phyloP scores from a whole-genome alignment of 2,113 vertebrate species.

The Thunnus thynnus region DNA sequence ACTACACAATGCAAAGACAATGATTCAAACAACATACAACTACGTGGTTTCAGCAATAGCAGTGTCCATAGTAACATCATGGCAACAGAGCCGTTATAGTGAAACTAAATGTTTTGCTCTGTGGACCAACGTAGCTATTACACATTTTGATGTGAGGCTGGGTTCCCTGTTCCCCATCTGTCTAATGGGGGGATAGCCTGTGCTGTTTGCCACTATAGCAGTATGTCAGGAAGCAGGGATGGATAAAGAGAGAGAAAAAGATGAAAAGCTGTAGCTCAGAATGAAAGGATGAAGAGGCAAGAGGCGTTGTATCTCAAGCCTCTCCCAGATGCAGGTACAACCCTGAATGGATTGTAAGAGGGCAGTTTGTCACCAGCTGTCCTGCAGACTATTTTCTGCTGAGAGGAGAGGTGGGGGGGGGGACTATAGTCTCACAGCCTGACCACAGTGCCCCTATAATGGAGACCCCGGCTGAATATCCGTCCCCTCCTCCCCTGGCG shows the following conservation, averaged over 20 bases:
- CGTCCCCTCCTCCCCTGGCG: constrained; percentile 21
- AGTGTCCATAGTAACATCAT: too few species aligned
- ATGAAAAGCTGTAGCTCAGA: constrained; percentile 59
- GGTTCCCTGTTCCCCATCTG: background rate
- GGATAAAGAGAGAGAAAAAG: constrained; percentile 28
- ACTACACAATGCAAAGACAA: too few species aligned
- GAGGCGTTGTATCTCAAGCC: constrained; percentile 42
- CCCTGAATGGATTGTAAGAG: constrained; percentile 55
- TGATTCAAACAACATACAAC: too few species aligned
- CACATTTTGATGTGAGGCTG: too few species aligned
- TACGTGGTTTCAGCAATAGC: too few species aligned
- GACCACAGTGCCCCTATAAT: constrained; percentile 46
- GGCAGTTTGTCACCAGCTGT: constrained; percentile 73
- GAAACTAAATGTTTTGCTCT: too few species aligned
- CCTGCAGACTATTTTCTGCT: constrained; percentile 53
- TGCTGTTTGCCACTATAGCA: constrained; percentile 12
- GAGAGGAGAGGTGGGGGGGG: constrained; percentile 8
- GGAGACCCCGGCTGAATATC: constrained; percentile 24
- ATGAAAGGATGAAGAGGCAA: constrained; percentile 34
- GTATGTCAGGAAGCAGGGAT: constrained; percentile 28
- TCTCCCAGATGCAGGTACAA: constrained; percentile 59
- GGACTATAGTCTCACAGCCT: constrained; percentile 25
- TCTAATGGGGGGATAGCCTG: constrained; percentile 5
- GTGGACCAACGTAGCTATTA: too few species aligned
- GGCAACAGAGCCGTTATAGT: too few species aligned